Base-by-base conservation (phyloP, 1,140 invertebrate genomes). In the Rhyacophila brunnea region DNA sequence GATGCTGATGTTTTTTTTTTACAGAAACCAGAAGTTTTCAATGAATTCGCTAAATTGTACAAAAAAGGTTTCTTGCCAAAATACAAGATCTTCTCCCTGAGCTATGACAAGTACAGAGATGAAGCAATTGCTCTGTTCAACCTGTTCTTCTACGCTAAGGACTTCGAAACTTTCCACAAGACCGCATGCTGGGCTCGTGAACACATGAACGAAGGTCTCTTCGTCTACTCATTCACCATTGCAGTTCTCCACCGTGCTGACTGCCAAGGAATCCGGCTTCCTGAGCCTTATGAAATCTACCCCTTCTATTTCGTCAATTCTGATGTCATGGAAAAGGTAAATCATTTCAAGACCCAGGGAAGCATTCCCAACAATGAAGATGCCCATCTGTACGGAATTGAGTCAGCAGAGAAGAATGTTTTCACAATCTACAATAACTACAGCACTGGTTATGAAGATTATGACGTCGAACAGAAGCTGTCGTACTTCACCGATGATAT, bases 401-500 rank as follows among this genome's bases (percentile, higher is more conserved):
- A 4, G 57, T 71, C 73, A 15, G 66, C 76, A 14, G 73, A 74
- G 46, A 66, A 66, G 17, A 52, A 58, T 13, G 62, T 70, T 17
- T 70, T 69, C 67, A 70, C 64, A 57, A 80, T 82, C 46, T 75
- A 72, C 54, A 78, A 71, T 45, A 86, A 81, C 65, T 85, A 80
- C 59, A 82, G 74, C 6, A 81, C 82, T 45, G 80, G 79, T 74
- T 80, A 85, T 60, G 62, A 80, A 1, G 60, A 64, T 45, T 68
- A 73, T 20, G 79, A 83, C 57, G 74, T 77, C 11, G 84, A 88
- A 58, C 78, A 81, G 64, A 71, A 74, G 36, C 47, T 88, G 10
- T 77, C 80, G 35, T 91, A 91, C 74, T 90, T 88, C 79, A 86
- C 82, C 13, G 87, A 91, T 63, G 88, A 89, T 68, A 75, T 85